Base-by-base conservation (phyloP, 1,140 invertebrate species). In the Halesus radiatus region DNA sequence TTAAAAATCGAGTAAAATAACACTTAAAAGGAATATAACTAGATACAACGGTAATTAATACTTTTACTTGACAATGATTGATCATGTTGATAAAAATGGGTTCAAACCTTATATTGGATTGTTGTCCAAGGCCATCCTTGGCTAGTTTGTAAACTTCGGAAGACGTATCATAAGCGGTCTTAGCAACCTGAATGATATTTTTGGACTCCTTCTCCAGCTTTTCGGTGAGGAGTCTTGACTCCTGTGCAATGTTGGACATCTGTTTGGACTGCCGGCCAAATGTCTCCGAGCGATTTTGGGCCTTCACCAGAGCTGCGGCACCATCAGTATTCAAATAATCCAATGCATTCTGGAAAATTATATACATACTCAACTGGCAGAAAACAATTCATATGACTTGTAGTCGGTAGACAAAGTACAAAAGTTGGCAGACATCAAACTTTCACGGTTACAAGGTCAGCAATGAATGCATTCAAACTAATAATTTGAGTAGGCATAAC, bases 231-330 rank as follows among this genome's bases (percentile, higher is more conserved):
- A 92, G 87, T 22, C 97, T 91, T 3, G 98, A 96, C 86, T 97
- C 94, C 77, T 96, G 92, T 0, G 98, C 96, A 60, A 98, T 96
- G 16, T 93, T 91, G 1, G 97, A 97, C 95, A 99, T 98, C 84
- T 96, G 93, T 23, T 95, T 91, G 18, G 96, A 98, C 85, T 98
- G 96, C 82, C 97, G 94, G 6, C 97, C 97, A 87, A 97, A 96
- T 87, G 96, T 93, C 58, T 93, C 92, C 0, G 97, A 96, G 54
- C 96, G 93, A 83, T 95, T 93, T 85, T 93, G 92, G 0, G 97
- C 97, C 84, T 95, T 94, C 1, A 92, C 87, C 56, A 98, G 87
- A 0, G 96, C 96, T 23, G 91, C 90, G 22, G 91, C 90, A 3
- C 96, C 97, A 85, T 98, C 95, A 0, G 92, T 93, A 73, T 95